These are phyloP conservation scores for Drusus annulatus DNA, from an alignment of 1,140 invertebrate genomes.

Conservation along the genomic window DNA sequence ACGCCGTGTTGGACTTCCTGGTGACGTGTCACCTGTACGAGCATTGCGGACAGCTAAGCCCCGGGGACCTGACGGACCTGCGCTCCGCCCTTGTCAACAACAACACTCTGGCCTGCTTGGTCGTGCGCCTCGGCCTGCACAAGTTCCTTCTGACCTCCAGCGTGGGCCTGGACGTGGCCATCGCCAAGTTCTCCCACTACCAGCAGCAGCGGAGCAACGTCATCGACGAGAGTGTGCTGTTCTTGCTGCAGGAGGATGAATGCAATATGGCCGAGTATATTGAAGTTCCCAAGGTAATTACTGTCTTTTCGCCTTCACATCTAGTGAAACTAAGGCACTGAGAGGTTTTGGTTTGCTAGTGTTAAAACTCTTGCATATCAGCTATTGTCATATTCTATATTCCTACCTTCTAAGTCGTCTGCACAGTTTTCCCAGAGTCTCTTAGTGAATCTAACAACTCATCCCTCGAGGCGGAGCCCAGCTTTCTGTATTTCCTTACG, in stretches of 20 bases:
- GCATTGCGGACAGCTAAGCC: conserved; percentile 76
- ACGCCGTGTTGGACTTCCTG: conserved; percentile 95
- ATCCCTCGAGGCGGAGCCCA: too few relatives aligned
- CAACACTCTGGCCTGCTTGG: conserved; percentile 90
- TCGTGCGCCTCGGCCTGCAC: conserved; percentile 89
- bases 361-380: too few relatives aligned
- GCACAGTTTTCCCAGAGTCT: too few relatives aligned
- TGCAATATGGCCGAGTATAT: conserved; percentile 78
- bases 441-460: too few relatives aligned
- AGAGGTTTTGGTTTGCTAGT: too few relatives aligned
- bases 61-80: conserved; percentile 92
- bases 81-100: conserved; percentile 96
- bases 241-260: conserved; percentile 80
- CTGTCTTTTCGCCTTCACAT: too few relatives aligned
- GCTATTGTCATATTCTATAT: too few relatives aligned
- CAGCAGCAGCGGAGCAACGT: conserved; percentile 48
- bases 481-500: too few relatives aligned
- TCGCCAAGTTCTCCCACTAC: conserved; percentile 72
- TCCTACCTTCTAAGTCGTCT: too few relatives aligned
- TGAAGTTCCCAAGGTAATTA: conserved; percentile 90
- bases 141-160: conserved; percentile 79
- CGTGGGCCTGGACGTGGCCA: conserved; percentile 76
- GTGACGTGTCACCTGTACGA: conserved; percentile 92
- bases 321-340: too few relatives aligned
- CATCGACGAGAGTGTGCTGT: conserved; percentile 70